Conservation (phyloP, 1,140 invertebrate species). For the Caenorhabditis brenneri region DNA sequence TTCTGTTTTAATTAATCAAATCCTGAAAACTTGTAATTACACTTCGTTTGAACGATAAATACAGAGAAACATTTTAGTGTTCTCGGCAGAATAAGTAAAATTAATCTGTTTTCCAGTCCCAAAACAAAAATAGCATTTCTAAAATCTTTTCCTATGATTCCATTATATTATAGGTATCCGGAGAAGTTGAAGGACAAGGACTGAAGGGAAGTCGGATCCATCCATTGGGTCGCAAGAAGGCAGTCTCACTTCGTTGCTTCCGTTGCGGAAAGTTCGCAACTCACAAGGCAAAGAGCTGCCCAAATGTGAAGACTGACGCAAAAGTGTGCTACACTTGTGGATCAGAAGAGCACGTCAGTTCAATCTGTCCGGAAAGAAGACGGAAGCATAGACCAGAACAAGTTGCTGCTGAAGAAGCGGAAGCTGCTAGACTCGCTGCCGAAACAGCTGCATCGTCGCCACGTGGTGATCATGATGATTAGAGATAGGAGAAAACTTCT, state of each 20-base stretch:
- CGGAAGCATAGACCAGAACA: constrained; percentile 34
- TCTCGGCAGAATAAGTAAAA: too few species aligned
- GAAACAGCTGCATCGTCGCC: neutral
- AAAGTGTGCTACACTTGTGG: constrained; percentile 32
- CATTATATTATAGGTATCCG: constrained; percentile 15
- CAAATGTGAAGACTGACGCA: constrained; percentile 9
- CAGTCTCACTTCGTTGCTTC: constrained; percentile 22
- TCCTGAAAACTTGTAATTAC: too few species aligned
- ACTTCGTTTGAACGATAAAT: too few species aligned
- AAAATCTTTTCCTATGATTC: too few species aligned
- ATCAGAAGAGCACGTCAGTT: constrained; percentile 45
- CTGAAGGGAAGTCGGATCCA: constrained; percentile 45
- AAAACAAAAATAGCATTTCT: too few species aligned
- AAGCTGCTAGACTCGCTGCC: constrained; percentile 9
- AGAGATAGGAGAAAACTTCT: neutral
- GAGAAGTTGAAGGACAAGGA: constrained; percentile 43
- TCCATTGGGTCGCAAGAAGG: constrained; percentile 49
- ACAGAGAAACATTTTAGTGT: too few species aligned
- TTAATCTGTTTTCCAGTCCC: too few species aligned
- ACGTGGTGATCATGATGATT: neutral
- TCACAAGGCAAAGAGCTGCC: constrained; percentile 44
- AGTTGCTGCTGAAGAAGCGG: constrained; percentile 25
- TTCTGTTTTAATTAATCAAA: too few species aligned
- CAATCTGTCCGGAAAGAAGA: constrained; percentile 45
- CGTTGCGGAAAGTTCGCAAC: constrained; percentile 44